Evolutionary conservation across 2,888 invertebrate species (phyloP).

Genomic region (Clusia tigrina): DNA sequence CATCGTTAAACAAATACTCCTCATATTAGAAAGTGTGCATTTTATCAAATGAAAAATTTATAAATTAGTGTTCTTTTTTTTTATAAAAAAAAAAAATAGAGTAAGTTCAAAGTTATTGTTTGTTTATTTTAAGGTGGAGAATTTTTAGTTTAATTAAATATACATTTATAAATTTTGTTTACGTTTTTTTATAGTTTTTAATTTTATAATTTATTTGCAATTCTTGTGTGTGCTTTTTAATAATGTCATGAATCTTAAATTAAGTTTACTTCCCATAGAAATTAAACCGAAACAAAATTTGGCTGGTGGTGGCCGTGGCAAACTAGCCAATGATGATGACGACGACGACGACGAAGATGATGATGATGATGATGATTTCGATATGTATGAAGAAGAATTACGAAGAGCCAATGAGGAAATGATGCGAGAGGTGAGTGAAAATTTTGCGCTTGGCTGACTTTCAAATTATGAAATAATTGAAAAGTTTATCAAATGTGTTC

Average conservation of each 20-base stretch:
- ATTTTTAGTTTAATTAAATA: background rate
- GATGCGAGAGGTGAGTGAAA: conserved; percentile 59
- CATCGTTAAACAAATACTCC: background rate
- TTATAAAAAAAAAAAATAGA: too few species aligned
- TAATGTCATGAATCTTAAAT: background rate
- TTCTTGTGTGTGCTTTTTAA: too few species aligned
- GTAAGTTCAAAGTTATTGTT: too few species aligned
- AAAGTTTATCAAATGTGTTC: background rate
- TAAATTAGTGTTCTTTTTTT: too few species aligned
- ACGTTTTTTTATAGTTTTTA: background rate
- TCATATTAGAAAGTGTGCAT: background rate
- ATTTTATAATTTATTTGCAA: too few species aligned
- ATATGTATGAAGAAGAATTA: conserved; percentile 58
- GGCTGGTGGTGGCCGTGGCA: conserved; percentile 45
- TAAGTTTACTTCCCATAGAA: conserved; percentile 42
- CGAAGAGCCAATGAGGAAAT: conserved; percentile 60
- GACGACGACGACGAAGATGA: conserved; percentile 34
- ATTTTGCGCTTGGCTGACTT: background rate
- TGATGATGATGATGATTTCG: conserved; percentile 36
- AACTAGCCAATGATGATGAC: conserved; percentile 43
- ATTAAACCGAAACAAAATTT: conserved; percentile 53
- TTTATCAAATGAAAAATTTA: background rate
- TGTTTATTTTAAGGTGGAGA: conserved; percentile 12
- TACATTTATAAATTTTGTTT: background rate
- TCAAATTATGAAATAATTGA: background rate